These are phyloP conservation scores for Cydia splendana DNA, from an alignment of 1,140 invertebrate genomes.

Conservation along the genomic window DNA sequence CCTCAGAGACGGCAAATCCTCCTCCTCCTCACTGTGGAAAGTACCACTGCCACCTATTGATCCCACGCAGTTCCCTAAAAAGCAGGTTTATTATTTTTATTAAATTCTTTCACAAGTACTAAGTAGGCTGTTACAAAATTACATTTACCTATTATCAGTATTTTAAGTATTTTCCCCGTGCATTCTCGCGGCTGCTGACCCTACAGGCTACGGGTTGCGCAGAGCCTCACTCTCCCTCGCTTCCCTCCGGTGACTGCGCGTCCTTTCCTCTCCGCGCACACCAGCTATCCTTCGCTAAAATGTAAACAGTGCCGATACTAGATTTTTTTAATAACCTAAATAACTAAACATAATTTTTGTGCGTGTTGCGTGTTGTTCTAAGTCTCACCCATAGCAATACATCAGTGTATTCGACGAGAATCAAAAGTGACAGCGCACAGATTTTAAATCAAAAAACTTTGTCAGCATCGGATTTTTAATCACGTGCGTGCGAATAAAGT, in stretches of 20 bases:
- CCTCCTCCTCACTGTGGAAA: no score
- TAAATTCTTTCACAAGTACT: no score
- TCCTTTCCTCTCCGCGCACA: constrained; percentile 38
- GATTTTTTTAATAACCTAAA: constrained; percentile 39
- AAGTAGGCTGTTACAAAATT: no score
- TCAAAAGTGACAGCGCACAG: constrained; percentile 44
- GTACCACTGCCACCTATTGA: no score
- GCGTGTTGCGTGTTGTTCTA: not conserved
- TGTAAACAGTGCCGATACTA: constrained; percentile 56
- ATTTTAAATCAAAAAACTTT: constrained; percentile 33
- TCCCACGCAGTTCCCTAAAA: no score
- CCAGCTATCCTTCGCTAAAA: constrained; percentile 48
- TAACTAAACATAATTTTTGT: constrained; percentile 34
- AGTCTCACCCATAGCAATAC: not conserved
- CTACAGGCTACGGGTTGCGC: constrained; percentile 63
- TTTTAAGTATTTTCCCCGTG: no score
- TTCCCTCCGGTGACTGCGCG: constrained; percentile 52
- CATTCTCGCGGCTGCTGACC: constrained; percentile 46
- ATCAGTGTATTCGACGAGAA: not conserved
- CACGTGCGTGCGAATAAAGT: constrained; percentile 44
- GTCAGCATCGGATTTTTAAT: not conserved
- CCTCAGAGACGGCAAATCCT: no score
- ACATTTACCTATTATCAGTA: no score
- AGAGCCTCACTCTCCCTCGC: constrained; percentile 63
- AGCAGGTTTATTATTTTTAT: no score